Evolutionary conservation across 2,113 vertebrate species (phyloP).

Genomic region (Scophthalmus maximus): DNA sequence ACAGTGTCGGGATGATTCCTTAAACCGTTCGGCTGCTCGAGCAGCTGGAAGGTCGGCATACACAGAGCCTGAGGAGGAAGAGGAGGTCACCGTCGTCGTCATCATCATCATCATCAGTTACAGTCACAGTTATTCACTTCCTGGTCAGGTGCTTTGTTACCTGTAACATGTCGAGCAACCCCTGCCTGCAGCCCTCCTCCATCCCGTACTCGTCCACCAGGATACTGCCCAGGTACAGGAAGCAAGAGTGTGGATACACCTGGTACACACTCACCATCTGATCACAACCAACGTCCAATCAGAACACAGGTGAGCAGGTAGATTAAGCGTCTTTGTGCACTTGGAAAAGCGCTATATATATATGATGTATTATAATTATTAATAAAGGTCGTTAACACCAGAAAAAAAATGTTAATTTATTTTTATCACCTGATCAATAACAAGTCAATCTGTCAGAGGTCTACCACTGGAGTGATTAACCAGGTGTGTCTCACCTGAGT

Average conservation of each 20-base stretch:
- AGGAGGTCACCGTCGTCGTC: not conserved
- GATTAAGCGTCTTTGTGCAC: too few relatives aligned
- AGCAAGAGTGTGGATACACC: conserved; percentile 97
- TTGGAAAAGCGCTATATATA: too few relatives aligned
- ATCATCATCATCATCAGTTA: too few relatives aligned
- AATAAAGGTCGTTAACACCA: too few relatives aligned
- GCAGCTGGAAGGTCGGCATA: conserved; percentile 94
- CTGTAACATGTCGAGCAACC: conserved; percentile 97
- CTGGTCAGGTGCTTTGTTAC: conserved; percentile 65
- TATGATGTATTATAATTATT: too few relatives aligned
- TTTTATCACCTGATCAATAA: not conserved
- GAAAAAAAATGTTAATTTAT: too few relatives aligned
- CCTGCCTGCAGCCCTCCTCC: conserved; percentile 97
- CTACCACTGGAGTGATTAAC: too few relatives aligned
- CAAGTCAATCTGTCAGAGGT: not conserved
- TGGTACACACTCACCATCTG: conserved; percentile 99
- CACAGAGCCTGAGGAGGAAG: conserved; percentile 87
- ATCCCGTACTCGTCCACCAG: conserved; percentile 98
- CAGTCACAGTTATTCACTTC: too few relatives aligned
- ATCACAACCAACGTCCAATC: conserved; percentile 11
- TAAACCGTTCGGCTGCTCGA: conserved; percentile 93
- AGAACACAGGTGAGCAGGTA: not conserved
- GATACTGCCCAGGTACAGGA: conserved; percentile 98
- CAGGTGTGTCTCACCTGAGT: conserved; percentile 88
- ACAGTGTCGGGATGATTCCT: conserved; percentile 97